phyloP scores from a whole-genome alignment of 2,113 vertebrate genomes.

The Anolis carolinensis region DNA sequence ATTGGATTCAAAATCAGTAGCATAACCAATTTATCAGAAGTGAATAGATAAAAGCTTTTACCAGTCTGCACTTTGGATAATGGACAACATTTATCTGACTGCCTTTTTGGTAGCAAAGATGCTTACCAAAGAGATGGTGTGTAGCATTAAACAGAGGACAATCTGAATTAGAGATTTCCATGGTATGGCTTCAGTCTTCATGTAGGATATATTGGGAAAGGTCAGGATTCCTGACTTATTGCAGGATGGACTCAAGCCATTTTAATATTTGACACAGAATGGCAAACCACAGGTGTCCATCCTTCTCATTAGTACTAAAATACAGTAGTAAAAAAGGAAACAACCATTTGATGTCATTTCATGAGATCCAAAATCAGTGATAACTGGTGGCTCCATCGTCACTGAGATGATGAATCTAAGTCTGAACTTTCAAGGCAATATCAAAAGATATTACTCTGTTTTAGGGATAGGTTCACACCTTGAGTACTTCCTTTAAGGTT shows the following conservation, averaged over 20 bases:
- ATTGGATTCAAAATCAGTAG: constrained; percentile 35
- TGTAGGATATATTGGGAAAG: background rate
- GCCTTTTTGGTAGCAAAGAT: background rate
- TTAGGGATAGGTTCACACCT: no score
- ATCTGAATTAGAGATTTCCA: background rate
- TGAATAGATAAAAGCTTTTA: constrained; percentile 3
- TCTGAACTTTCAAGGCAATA: no score
- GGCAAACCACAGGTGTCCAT: no score
- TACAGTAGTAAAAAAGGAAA: background rate
- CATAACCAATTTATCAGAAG: background rate
- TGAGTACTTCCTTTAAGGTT: no score
- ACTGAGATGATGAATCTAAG: no score
- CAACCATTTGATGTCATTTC: background rate
- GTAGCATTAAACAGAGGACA: background rate
- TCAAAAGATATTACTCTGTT: no score
- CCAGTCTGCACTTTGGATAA: background rate
- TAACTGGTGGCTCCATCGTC: no score
- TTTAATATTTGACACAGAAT: background rate
- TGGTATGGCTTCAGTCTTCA: background rate
- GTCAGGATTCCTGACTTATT: background rate
- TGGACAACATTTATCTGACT: background rate
- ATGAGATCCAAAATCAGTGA: background rate
- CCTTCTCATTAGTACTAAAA: background rate
- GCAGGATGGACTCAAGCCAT: background rate
- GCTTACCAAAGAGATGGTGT: background rate